Base-by-base conservation (phyloP, 1,140 invertebrate species). In the Dolichoris vasculosae region DNA sequence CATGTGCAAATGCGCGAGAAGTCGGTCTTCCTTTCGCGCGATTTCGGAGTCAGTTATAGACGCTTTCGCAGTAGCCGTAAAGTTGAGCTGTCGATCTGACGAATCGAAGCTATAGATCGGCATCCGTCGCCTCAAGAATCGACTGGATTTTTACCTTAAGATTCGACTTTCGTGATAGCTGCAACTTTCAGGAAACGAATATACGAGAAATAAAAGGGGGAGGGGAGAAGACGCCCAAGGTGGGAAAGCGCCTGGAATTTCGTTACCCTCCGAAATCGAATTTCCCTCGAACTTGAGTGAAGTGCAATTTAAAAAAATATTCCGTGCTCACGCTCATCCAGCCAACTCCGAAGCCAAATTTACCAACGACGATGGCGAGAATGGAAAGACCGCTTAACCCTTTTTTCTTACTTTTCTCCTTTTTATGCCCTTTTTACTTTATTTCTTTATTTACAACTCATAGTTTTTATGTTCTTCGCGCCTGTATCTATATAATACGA, bases 11-110 rank as follows among this genome's bases (percentile, higher is more conserved):
- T 2, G 40, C n/a, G 13, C 30, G 23, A 11, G 30, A 3, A 23
- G 43, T 38, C 46, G 11, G n/a, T 83, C n/a, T 63, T 78, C 75
- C 8, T 78, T 59, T 67, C 30, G 79, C 51, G 55, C 69, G 87
- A 87, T 87, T 88, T 83, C 83, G 78, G 83, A 87, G 85, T 73
- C 83, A 86, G 82, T 86, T 43, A n/a, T 59, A n/a, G 23, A 15
- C 46, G 38, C 43, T 20, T n/a, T 15, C 17, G 13, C 46, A 17
- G 71, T 51, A 0, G 59, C 63, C 83, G 84, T 88, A 86, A 89
- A 87, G 78, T 78, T 83, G 83, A 88, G 75, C 85, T 87, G 83
- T 88, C 86, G 87, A 86, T 85, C 82, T 69, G 78, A 88, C 77
- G 87, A 86, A 89, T 88, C 64, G 76, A 80, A 51, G 43, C 78